Evolutionary conservation across 2,888 invertebrate genomes (phyloP).

Genomic region (Rhimphoctona megacephalus): DNA sequence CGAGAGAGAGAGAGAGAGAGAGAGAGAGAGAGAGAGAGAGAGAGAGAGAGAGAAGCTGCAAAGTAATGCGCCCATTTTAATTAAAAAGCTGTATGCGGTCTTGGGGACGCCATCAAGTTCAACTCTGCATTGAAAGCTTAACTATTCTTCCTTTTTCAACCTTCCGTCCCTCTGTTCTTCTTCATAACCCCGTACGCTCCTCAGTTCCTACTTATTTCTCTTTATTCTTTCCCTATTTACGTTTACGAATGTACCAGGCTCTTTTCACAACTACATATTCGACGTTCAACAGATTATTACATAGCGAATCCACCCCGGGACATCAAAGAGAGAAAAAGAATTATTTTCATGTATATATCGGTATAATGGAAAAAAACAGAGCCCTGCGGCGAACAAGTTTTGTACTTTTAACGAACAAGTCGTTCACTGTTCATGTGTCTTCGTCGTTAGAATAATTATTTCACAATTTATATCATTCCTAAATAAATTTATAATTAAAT

Average conservation of each 20-base stretch:
- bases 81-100: constrained; percentile 55
- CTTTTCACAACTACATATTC: neutral
- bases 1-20: neutral
- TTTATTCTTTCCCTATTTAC: constrained; percentile 17
- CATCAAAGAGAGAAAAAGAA: constrained; percentile 10
- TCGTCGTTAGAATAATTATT: neutral
- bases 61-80: constrained; percentile 57
- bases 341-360: neutral
- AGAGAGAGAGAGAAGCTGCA: constrained; percentile 11
- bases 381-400: neutral
- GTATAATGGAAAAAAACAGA: neutral
- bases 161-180: neutral
- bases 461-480: neutral
- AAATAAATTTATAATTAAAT: too few relatives aligned
- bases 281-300: neutral
- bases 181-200: neutral
- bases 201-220: neutral
- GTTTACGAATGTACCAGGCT: neutral
- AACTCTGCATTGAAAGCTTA: constrained; percentile 18
- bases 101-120: constrained; percentile 29
- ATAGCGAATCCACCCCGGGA: neutral
- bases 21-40: neutral
- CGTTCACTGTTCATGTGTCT: too few relatives aligned
- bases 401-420: neutral
- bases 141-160: constrained; percentile 21